Evolutionary conservation across 1,140 invertebrate genomes (phyloP), one percentile per base, ranked within the genome.

Genomic region (Calosoma granatense): DNA sequence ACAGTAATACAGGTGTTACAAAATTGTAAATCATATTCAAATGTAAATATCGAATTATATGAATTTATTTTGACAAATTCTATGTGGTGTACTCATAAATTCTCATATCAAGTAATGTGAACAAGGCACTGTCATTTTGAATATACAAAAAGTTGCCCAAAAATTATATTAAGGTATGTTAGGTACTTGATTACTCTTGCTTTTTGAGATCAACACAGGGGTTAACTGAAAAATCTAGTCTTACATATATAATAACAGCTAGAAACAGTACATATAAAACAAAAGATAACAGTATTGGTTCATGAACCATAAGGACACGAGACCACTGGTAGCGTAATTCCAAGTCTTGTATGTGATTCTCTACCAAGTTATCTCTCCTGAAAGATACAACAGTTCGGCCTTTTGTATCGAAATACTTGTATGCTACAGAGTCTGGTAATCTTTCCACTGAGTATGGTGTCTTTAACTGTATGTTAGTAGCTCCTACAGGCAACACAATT

Each of bases 271-370:
- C 69, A 72, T 94, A 96, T 59, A 98, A 83, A 59, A 94, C 95
- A 22, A 82, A 75, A 54, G 92, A 84, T 30, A 97, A 86, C 19
- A 98, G 70, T 4, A 98, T 68, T 0, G 96, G 96, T 71, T 99
- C 96, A 70, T 94, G 90, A 14, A 99, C 76, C 81, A 98, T 85
- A 0, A 87, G 69, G 12, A 83, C 65, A 61, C 87, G 82, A n/a
- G 91, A 84, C 78, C 95, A 98, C 36, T 82, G 86, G 68, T 97
- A 98, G 54, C 85, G 85, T 14, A 97, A 72, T 73, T 88, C 82
- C 59, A 88, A 85, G 70, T 93, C 89, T 74, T 97, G 90, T 69
- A 98, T 98, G 66, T 99, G 97, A 68, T 92, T 90, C 64, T 98
- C 94, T 0, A 98, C 92, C 22, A 99, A 71, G 76, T 98, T 97